phyloP scores from a whole-genome alignment of 23 tunicate species.

The Trididemnum clinides region DNA sequence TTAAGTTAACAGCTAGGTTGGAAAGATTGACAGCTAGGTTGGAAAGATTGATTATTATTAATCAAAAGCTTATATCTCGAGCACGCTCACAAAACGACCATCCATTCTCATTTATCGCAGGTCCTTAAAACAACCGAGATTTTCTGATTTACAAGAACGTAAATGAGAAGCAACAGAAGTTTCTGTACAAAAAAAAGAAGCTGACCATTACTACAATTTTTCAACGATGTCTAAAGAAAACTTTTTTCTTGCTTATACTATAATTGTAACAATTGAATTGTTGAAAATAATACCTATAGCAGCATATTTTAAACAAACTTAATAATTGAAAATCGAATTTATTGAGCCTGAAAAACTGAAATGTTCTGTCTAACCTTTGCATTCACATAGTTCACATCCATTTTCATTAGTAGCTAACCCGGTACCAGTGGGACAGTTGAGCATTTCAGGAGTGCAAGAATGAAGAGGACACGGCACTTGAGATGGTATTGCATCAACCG shows the following conservation, averaged over 20 bases:
- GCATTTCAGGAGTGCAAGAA: slow-evolving; percentile 37
- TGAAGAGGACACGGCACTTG: slow-evolving; percentile 46
- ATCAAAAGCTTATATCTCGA: not conserved
- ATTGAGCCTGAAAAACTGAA: too few species aligned
- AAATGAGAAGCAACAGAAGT: slow-evolving; percentile 9
- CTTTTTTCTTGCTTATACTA: too few species aligned
- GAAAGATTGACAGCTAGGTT: not conserved
- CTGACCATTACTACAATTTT: not conserved
- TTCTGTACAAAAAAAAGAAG: not conserved
- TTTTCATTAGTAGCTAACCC: slow-evolving; percentile 30
- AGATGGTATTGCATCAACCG: too few species aligned
- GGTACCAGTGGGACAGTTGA: slow-evolving; percentile 27
- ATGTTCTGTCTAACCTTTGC: slow-evolving; percentile 36
- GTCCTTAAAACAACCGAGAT: slow-evolving; percentile 22
- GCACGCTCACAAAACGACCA: slow-evolving; percentile 41
- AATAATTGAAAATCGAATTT: too few species aligned
- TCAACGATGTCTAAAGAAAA: too few species aligned
- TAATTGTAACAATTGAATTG: too few species aligned
- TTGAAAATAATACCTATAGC: too few species aligned
- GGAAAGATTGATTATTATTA: not conserved
- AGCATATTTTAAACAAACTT: too few species aligned
- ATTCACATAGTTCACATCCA: slow-evolving; percentile 57
- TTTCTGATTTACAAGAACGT: slow-evolving; percentile 41
- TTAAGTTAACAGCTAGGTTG: not conserved
- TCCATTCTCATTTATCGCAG: slow-evolving; percentile 31